Percentiles rank a stretch among this genome's conserved stretches.
Evolutionary conservation across 2,797 vertebrate genomes (phyloP).

Genomic region (Takifugu rubripes): DNA sequence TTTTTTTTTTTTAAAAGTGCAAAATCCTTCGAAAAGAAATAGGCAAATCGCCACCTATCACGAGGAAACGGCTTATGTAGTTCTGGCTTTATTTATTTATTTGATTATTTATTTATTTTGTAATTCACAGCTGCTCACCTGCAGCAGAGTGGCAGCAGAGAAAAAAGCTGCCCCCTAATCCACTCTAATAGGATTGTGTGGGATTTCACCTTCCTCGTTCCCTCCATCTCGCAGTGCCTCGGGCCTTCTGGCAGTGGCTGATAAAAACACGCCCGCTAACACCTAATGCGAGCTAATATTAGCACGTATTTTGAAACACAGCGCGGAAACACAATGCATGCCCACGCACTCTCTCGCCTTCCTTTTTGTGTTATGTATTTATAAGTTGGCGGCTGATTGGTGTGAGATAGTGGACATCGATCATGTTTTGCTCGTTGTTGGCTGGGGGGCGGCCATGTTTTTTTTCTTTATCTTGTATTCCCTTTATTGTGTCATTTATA

Average conservation of each 20-base stretch:
- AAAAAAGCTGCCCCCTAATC: constrained; percentile 73
- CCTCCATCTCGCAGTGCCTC: constrained; percentile 65
- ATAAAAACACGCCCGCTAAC: constrained; percentile 74
- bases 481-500: constrained; percentile 37
- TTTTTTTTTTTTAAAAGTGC: background rate
- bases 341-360: constrained; percentile 45
- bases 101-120: constrained; percentile 28
- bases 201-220: constrained; percentile 77
- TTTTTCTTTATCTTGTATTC: constrained; percentile 21
- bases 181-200: constrained; percentile 82
- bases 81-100: background rate
- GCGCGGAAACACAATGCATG: constrained; percentile 60
- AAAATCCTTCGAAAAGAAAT: background rate
- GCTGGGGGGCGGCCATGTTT: too few species aligned
- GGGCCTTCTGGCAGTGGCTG: constrained; percentile 72
- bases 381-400: constrained; percentile 48
- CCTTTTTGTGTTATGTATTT: constrained; percentile 40
- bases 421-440: constrained; percentile 22
- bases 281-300: constrained; percentile 72
- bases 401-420: constrained; percentile 33
- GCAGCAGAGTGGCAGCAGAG: constrained; percentile 65
- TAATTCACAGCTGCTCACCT: constrained; percentile 73
- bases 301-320: constrained; percentile 61
- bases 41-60: too few species aligned
- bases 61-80: background rate